Evolutionary conservation across 2,888 invertebrate species (phyloP), one percentile per base, ranked within the genome.

Genomic region (Gymnosoma rotundatum): DNA sequence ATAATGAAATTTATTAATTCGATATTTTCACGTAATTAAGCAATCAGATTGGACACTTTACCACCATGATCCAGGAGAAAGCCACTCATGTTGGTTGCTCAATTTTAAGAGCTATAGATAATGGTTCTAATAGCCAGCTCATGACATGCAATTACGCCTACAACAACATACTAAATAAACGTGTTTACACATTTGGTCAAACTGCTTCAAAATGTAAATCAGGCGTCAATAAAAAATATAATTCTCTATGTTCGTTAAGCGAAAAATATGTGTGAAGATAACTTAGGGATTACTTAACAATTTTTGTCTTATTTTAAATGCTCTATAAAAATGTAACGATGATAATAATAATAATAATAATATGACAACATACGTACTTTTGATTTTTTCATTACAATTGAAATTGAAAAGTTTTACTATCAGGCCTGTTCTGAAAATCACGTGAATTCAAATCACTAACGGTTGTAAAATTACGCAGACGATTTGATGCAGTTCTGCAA

Each of bases 41-140:
- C 42, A 42, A 6, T 42, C 10, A 42, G 7, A 42, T 42, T 21
- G 52, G 67, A 6, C 67, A 80, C 7, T 83, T 83, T n/a, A 76
- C 89, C 3, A 83, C 87, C 58, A 85, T 89, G 84, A 87, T 89
- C 3, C 83, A 89, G 54, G 89, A 89, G 8, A 89, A 85, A 82
- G 86, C 87, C 73, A 89, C 89, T 54, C 88, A 88, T 32, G 87
- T 89, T 36, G 89, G 89, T 18, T 89, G 89, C 50, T 89, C 89
- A 69, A 87, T 88, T 7, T 82, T 89, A 2, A 85, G 87, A 0
- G 81, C 89, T 85, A 61, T 20, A 9, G 1, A 9, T n/a, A 38
- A 20, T 18, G 61, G 54, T 14, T 14, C 8, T 8, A 18, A 0
- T 6, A 0, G 12, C 4, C 76, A 74, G 45, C 38, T 74, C 25